Percentiles rank a stretch among this genome's conserved stretches.
Evolutionary conservation across 2,797 vertebrate genomes (phyloP).

Genomic region (Chaunax sp.): DNA sequence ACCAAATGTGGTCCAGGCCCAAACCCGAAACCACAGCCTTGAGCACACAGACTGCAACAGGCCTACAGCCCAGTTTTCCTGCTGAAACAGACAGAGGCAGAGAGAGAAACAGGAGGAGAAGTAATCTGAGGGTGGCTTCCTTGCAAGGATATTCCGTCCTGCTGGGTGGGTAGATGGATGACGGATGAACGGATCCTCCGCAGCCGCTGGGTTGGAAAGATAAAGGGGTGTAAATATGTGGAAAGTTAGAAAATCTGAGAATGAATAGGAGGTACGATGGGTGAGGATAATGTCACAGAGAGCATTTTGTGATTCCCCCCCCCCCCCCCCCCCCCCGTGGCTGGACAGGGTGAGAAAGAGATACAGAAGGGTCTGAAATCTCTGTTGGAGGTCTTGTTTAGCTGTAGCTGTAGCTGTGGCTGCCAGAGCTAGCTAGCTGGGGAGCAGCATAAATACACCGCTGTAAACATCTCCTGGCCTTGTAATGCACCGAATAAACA

Average conservation of each 20-base stretch:
- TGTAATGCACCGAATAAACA: constrained; percentile 88
- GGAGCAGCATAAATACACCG: constrained; percentile 87
- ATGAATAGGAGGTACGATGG: neutral
- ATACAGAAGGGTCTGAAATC: constrained; percentile 69
- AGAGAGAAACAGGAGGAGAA: constrained; percentile 46
- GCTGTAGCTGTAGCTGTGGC: constrained; percentile 77
- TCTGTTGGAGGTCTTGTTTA: constrained; percentile 89
- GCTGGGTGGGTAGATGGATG: constrained; percentile 48
- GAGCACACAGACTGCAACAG: constrained; percentile 79
- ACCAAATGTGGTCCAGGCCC: constrained; percentile 78
- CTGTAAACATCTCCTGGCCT: constrained; percentile 89
- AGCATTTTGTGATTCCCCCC: constrained; percentile 15
- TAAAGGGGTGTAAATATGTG: constrained; percentile 27
- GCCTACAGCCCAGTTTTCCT: constrained; percentile 72
- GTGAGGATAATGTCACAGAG: neutral
- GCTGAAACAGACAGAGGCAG: constrained; percentile 62
- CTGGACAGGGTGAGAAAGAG: constrained; percentile 28
- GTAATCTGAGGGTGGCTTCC: constrained; percentile 59
- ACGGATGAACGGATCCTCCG: constrained; percentile 24
- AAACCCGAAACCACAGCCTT: constrained; percentile 85
- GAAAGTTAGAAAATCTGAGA: neutral
- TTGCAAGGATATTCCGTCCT: constrained; percentile 49
- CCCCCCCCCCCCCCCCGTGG: constrained; percentile 10
- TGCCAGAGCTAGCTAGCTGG: constrained; percentile 78
- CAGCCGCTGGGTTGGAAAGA: constrained; percentile 12